Evolutionary conservation across 2,113 vertebrate genomes (phyloP), one percentile per base, ranked within the genome.

Genomic region (Microtus montanus): DNA sequence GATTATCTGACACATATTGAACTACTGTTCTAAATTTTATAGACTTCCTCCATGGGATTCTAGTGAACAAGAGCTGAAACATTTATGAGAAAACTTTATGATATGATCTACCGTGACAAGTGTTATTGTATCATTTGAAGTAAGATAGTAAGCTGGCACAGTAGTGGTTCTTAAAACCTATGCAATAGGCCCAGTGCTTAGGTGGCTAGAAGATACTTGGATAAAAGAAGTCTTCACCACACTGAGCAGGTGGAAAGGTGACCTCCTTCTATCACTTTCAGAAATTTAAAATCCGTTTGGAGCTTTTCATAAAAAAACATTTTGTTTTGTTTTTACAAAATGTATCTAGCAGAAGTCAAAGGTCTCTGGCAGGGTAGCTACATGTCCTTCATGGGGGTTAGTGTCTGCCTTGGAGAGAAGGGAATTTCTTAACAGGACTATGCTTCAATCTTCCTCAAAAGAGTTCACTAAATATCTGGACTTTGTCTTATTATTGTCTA

Each of bases 401-500:
- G 26, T 83, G 30, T 61, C 44, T 58, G 79, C 88, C 30, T 61
- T 89, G 12, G 30, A 35, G 73, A 20, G 13, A 74, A 35, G 7
- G 70, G 26, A 24, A 41, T 0, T 1, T 75, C n/a, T 83, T 73
- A 71, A 52, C 49, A 90, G 90, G 13, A 0, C 3, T 78, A 19
- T 49, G 47, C 5, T 85, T 54, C 41, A 85, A 70, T 95, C 7
- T 54, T 30, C 19, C 5, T 77, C 24, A 63, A 63, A n/a, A 6
- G 54, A 38, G 9, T 85, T 85, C 74, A 49, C 52, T 83, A 63
- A 78, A 84, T 74, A 6, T 20, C 41, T 75, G 17, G 19, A 77
- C 35, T 78, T 88, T 74, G n/a, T 90, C 15, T 17, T 71, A 91
- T 93, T 90, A 24, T 74, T 93, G 5, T 70, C 44, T 89, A 17